Evolutionary conservation across 2,797 vertebrate species (phyloP).

Genomic region (Oryzias dopingdopingensis): DNA sequence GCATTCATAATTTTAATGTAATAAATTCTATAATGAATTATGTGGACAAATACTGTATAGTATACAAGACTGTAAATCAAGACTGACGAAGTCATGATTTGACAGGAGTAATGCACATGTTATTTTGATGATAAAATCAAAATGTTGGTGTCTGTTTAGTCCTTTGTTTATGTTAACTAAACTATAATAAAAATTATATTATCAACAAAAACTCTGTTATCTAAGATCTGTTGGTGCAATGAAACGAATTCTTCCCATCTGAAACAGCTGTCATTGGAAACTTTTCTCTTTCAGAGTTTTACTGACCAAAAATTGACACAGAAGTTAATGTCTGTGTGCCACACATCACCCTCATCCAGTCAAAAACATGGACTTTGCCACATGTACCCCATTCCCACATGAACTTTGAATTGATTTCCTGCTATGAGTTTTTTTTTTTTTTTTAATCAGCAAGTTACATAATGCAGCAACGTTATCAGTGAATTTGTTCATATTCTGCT

Average conservation of each 20-base stretch:
- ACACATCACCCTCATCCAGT: slow-evolving; percentile 40
- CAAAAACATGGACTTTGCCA: slow-evolving; percentile 26
- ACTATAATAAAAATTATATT: too few relatives aligned
- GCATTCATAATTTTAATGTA: too few relatives aligned
- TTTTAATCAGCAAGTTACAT: slow-evolving; percentile 33
- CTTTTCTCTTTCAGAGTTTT: slow-evolving; percentile 31
- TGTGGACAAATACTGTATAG: too few relatives aligned
- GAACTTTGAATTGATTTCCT: slow-evolving; percentile 50
- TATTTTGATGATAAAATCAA: too few relatives aligned
- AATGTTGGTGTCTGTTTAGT: too few relatives aligned
- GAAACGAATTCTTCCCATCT: not conserved
- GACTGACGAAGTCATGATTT: too few relatives aligned
- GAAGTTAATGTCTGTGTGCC: slow-evolving; percentile 51
- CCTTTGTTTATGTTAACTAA: too few relatives aligned
- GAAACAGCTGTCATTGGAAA: slow-evolving; percentile 48
- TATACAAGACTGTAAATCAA: too few relatives aligned
- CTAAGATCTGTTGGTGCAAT: too few relatives aligned
- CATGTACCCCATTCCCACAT: slow-evolving; percentile 37
- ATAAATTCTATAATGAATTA: too few relatives aligned
- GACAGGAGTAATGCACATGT: too few relatives aligned
- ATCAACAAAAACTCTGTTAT: too few relatives aligned
- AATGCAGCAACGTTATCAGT: slow-evolving; percentile 28
- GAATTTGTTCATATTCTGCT: slow-evolving; percentile 16
- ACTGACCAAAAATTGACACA: slow-evolving; percentile 61
- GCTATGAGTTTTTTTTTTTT: slow-evolving; percentile 37